Evolutionary conservation across 1,140 invertebrate species (phyloP).

Genomic region (Ptiloglossa arizonensis): DNA sequence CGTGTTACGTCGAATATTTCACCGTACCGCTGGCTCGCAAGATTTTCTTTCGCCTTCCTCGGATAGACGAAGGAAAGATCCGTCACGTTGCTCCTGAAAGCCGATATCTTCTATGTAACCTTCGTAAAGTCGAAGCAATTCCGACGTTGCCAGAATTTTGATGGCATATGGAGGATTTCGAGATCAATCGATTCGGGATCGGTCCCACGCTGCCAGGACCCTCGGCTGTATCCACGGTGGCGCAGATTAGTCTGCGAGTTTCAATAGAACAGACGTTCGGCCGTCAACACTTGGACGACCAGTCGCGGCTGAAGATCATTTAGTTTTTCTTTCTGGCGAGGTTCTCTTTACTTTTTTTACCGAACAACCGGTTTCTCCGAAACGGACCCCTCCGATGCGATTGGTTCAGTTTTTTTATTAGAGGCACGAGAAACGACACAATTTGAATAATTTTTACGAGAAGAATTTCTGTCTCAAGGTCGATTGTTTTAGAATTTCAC

Average conservation of each 20-base stretch:
- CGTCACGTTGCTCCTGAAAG: constrained; percentile 66
- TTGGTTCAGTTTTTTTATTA: no score
- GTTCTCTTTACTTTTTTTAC: no score
- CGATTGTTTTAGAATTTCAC: no score
- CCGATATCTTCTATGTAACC: constrained; percentile 66
- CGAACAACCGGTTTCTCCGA: no score
- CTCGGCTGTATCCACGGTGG: not conserved
- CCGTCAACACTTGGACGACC: not conserved
- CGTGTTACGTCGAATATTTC: constrained; percentile 69
- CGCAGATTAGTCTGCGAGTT: not conserved
- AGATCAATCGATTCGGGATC: constrained; percentile 47
- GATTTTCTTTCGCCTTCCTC: constrained; percentile 64
- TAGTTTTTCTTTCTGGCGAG: no score
- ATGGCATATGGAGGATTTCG: constrained; percentile 41
- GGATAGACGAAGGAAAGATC: constrained; percentile 62
- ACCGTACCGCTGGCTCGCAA: constrained; percentile 59
- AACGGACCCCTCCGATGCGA: no score
- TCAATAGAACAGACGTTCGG: not conserved
- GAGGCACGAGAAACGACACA: no score
- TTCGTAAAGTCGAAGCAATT: constrained; percentile 62
- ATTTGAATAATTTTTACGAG: no score
- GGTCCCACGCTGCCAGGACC: no score
- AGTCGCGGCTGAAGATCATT: no score
- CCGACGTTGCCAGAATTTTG: constrained; percentile 63
- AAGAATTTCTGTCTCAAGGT: no score